A percentile compares a stretch with the other conserved stretches of the same genome.
These are phyloP conservation scores for Schizopygopsis malacanthus DNA, from an alignment of 2,797 vertebrate species.

Conservation along the genomic window DNA sequence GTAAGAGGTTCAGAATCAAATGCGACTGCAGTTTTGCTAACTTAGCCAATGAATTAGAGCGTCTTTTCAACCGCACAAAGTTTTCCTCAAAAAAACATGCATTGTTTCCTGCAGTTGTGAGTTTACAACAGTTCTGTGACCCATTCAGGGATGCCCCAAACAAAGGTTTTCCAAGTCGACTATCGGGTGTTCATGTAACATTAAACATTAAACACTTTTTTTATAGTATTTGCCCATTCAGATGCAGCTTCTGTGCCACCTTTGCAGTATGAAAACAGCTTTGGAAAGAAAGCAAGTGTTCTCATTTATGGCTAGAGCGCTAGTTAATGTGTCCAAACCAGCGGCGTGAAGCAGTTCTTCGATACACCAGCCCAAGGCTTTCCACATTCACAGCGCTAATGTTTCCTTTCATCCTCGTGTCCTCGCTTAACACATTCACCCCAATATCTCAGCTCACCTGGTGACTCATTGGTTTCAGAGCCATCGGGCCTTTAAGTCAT, in stretches of 20 bases:
- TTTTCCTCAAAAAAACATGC: background rate
- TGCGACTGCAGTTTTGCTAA: background rate
- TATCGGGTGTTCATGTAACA: background rate
- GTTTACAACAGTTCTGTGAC: too few species aligned
- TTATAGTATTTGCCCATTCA: background rate
- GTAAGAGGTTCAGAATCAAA: background rate
- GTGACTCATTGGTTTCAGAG: constrained; percentile 26
- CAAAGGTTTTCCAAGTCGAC: background rate
- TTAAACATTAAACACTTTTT: background rate
- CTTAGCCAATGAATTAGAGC: background rate
- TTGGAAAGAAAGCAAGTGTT: constrained; percentile 7
- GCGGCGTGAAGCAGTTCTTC: constrained; percentile 22
- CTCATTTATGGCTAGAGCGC: background rate
- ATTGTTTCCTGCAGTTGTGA: background rate
- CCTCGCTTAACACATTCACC: constrained; percentile 46
- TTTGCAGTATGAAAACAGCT: background rate
- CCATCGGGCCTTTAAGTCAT: constrained; percentile 4
- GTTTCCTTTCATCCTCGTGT: constrained; percentile 54
- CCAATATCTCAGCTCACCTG: constrained; percentile 21
- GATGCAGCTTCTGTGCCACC: background rate
- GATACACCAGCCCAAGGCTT: constrained; percentile 40
- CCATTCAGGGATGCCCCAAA: background rate
- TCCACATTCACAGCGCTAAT: constrained; percentile 44
- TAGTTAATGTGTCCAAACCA: background rate
- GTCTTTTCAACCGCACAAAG: background rate